These are phyloP conservation scores for Siphamia tubifer DNA, from an alignment of 2,113 vertebrate species.

Conservation along the genomic window DNA sequence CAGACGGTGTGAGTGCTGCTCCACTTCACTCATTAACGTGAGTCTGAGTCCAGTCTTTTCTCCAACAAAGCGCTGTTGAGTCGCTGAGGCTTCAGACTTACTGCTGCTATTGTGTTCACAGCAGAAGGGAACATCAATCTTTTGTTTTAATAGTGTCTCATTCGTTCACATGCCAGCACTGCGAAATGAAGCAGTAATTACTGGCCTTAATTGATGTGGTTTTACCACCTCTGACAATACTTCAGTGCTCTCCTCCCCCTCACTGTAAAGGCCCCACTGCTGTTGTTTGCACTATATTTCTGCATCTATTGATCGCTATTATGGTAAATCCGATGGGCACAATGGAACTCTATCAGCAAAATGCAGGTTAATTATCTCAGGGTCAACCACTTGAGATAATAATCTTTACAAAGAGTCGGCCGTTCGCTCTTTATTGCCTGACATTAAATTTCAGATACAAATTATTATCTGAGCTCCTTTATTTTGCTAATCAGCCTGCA, in stretches of 20 bases:
- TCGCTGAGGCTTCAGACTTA: not conserved
- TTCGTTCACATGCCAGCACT: constrained; percentile 65
- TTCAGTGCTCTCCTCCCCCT: constrained; percentile 35
- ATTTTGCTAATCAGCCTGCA: constrained; percentile 54
- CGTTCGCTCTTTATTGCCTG: constrained; percentile 63
- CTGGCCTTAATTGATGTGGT: constrained; percentile 80
- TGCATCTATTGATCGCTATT: constrained; percentile 77
- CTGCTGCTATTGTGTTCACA: constrained; percentile 50
- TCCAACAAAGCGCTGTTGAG: not conserved
- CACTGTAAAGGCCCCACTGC: constrained; percentile 52
- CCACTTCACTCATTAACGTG: not conserved
- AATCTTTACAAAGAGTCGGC: constrained; percentile 68
- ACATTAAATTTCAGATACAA: constrained; percentile 72
- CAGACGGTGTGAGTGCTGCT: not conserved
- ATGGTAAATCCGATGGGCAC: constrained; percentile 83
- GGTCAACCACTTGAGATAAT: constrained; percentile 71
- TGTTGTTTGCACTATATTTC: constrained; percentile 81
- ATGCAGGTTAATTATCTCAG: constrained; percentile 84
- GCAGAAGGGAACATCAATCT: constrained; percentile 61
- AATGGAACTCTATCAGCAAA: constrained; percentile 83
- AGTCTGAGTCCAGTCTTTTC: not conserved
- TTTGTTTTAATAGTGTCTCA: constrained; percentile 79
- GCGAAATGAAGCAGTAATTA: constrained; percentile 79
- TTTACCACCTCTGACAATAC: constrained; percentile 70
- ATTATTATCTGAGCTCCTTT: constrained; percentile 59